A percentile compares a stretch with the other conserved stretches of the same genome.
phyloP scores from a whole-genome alignment of 2,113 vertebrate genomes.

The Sigmodon hispidus region DNA sequence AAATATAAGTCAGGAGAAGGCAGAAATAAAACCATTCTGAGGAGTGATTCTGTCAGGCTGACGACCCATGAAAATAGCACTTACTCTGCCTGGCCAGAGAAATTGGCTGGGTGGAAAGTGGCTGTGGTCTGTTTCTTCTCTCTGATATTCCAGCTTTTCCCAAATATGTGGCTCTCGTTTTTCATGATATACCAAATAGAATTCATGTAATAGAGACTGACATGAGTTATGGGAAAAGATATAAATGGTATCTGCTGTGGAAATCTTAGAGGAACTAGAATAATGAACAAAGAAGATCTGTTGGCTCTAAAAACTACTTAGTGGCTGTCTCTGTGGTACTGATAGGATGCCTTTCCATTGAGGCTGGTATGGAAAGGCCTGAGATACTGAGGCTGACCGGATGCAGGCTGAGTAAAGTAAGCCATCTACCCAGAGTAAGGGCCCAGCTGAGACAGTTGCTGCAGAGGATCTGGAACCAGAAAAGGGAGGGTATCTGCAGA shows the following conservation, averaged over 20 bases:
- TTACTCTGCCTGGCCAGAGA: too few relatives aligned
- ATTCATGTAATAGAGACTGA: too few relatives aligned
- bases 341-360: not conserved
- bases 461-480: not conserved
- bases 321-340: not conserved
- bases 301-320: not conserved
- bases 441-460: too few relatives aligned
- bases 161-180: too few relatives aligned
- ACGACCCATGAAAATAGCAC: too few relatives aligned
- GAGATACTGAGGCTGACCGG: not conserved
- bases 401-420: not conserved
- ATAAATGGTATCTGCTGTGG: not conserved
- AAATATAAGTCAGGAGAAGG: too few relatives aligned
- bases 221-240: not conserved
- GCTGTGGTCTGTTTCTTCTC: too few relatives aligned
- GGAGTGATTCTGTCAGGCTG: too few relatives aligned
- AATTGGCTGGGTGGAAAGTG: too few relatives aligned
- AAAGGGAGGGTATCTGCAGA: rapidly evolving
- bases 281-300: not conserved
- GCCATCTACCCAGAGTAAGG: not conserved
- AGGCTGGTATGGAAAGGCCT: not conserved
- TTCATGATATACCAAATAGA: too few relatives aligned
- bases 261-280: not conserved
- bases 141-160: too few relatives aligned
- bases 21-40: too few relatives aligned